A percentile compares a stretch with the other conserved stretches of the same genome.
These are phyloP conservation scores for Champsocephalus esox DNA, from an alignment of 2,797 vertebrate genomes.

Conservation along the genomic window DNA sequence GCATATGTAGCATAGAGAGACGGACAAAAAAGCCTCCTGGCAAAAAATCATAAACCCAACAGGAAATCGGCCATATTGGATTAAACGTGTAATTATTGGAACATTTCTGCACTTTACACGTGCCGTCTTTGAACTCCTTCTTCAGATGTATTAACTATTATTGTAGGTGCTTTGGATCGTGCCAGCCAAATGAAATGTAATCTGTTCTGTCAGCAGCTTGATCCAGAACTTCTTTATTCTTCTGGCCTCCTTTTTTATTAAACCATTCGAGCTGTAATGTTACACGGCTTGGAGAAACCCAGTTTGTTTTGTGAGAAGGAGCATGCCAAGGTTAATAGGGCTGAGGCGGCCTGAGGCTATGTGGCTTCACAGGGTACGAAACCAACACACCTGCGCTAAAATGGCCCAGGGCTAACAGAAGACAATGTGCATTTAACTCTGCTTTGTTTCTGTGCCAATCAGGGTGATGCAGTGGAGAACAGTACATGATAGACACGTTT, in stretches of 20 bases:
- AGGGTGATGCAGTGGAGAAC: not conserved
- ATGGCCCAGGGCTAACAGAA: not conserved
- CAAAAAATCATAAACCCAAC: no score
- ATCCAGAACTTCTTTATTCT: slow-evolving; percentile 23
- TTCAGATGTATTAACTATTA: no score
- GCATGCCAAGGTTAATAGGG: slow-evolving; percentile 60
- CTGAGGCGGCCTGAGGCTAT: slow-evolving; percentile 38
- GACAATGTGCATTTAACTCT: slow-evolving; percentile 2
- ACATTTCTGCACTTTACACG: no score
- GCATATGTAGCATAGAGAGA: no score
- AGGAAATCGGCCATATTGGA: no score
- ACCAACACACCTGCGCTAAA: slow-evolving; percentile 17
- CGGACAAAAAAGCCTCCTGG: no score
- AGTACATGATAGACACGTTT: not conserved
- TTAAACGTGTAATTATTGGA: no score
- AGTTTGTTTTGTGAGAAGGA: slow-evolving; percentile 36
- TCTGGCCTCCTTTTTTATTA: slow-evolving; percentile 9
- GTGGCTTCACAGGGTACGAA: slow-evolving; percentile 31
- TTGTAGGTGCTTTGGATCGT: no score
- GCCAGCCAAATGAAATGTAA: no score
- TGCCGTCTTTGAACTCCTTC: no score
- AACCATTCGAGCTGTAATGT: slow-evolving; percentile 20
- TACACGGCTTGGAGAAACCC: slow-evolving; percentile 27
- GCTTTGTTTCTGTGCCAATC: slow-evolving; percentile 14
- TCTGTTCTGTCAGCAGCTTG: slow-evolving; percentile 19